These are phyloP conservation scores for Amphiprion clarkii DNA, from an alignment of 2,797 vertebrate species.

Conservation along the genomic window DNA sequence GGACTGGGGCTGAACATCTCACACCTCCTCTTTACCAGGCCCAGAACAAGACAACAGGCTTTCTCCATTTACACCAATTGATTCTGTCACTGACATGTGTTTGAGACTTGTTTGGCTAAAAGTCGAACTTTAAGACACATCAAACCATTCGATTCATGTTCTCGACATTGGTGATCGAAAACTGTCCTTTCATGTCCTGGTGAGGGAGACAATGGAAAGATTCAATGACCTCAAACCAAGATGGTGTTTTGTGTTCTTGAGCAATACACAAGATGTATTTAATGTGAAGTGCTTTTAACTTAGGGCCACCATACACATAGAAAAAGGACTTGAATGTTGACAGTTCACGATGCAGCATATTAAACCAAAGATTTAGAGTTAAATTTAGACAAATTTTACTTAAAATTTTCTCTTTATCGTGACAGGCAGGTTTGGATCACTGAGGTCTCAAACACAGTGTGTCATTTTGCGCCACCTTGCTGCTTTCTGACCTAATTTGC, in stretches of 20 bases:
- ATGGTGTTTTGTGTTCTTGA: neutral
- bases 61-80: slow-evolving; percentile 87
- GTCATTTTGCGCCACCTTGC: neutral
- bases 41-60: slow-evolving; percentile 79
- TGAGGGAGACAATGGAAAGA: slow-evolving; percentile 29
- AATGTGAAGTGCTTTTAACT: neutral
- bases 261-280: neutral
- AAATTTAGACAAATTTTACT: neutral
- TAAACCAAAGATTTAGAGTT: neutral
- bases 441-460: neutral
- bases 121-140: slow-evolving; percentile 77
- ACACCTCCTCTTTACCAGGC: slow-evolving; percentile 73
- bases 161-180: slow-evolving; percentile 63
- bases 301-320: neutral
- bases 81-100: slow-evolving; percentile 83
- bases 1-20: slow-evolving; percentile 77
- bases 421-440: neutral
- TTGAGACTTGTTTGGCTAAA: slow-evolving; percentile 81
- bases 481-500: neutral
- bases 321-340: neutral
- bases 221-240: neutral
- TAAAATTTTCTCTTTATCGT: neutral
- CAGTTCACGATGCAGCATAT: neutral
- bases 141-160: slow-evolving; percentile 72
- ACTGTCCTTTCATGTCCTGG: slow-evolving; percentile 34